Conservation (phyloP, 2,113 vertebrate genomes). For the Mixornis gularis region DNA sequence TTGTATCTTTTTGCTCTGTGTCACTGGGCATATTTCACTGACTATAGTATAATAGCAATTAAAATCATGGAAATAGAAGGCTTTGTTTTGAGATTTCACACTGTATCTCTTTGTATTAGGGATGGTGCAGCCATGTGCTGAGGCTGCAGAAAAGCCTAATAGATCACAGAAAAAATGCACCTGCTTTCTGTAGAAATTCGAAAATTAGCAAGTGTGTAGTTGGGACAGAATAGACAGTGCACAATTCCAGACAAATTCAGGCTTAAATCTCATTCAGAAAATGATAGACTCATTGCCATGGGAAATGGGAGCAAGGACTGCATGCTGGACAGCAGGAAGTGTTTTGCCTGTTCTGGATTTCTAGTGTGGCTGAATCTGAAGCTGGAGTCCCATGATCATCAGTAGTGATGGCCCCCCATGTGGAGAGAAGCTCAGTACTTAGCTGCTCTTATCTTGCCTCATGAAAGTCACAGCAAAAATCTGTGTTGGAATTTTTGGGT, state of each 20-base stretch:
- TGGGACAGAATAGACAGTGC: background rate
- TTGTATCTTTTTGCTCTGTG: background rate
- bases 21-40: background rate
- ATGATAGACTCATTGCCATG: background rate
- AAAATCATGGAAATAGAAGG: background rate
- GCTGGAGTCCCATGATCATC: background rate
- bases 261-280: background rate
- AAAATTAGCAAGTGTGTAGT: background rate
- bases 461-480: background rate
- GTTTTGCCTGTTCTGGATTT: background rate
- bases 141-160: background rate
- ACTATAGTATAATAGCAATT: conserved; percentile 5
- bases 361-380: background rate
- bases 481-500: background rate
- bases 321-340: background rate
- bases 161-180: background rate
- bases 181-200: conserved; percentile 13
- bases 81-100: background rate
- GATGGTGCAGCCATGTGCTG: background rate
- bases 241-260: background rate
- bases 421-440: background rate
- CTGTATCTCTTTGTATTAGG: background rate
- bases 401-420: too few species aligned
- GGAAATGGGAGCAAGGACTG: background rate
- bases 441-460: background rate